phyloP scores from a whole-genome alignment of 2,888 invertebrate genomes.

The Napeogenes inachia region DNA sequence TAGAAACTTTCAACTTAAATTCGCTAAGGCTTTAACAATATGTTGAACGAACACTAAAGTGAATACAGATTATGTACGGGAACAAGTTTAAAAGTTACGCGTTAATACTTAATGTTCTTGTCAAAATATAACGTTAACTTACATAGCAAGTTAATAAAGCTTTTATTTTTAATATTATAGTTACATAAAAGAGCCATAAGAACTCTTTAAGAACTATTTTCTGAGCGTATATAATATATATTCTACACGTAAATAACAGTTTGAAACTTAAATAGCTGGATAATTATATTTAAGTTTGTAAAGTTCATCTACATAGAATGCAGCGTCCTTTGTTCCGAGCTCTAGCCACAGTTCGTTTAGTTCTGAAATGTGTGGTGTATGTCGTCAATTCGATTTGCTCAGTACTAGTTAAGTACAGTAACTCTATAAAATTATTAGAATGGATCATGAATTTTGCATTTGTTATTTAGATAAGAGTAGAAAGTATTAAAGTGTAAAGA shows the following conservation, averaged over 20 bases:
- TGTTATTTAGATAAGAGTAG: not conserved
- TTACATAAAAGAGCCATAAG: not conserved
- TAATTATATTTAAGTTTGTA: conserved; percentile 1
- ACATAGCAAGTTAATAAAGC: not conserved
- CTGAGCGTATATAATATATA: not conserved
- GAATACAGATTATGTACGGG: conserved; percentile 39
- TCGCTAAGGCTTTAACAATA: conserved; percentile 36
- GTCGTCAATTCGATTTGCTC: conserved; percentile 6
- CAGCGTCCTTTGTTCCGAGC: conserved; percentile 2
- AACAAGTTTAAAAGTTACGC: conserved; percentile 34
- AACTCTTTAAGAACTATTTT: no score
- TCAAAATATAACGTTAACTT: conserved; percentile 2
- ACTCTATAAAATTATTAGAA: not conserved
- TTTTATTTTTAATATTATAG: not conserved
- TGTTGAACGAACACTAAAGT: conserved; percentile 32
- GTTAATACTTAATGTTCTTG: conserved; percentile 27
- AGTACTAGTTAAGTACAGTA: not conserved
- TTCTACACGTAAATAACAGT: not conserved
- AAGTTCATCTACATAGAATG: conserved; percentile 4
- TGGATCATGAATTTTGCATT: not conserved
- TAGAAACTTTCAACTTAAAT: conserved; percentile 26
- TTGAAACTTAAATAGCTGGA: not conserved
- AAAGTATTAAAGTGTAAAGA: no score
- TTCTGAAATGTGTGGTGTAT: conserved; percentile 6
- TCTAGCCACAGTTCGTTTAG: conserved; percentile 7